phyloP scores from a whole-genome alignment of 2,797 vertebrate genomes.

The Acanthurus tractus region DNA sequence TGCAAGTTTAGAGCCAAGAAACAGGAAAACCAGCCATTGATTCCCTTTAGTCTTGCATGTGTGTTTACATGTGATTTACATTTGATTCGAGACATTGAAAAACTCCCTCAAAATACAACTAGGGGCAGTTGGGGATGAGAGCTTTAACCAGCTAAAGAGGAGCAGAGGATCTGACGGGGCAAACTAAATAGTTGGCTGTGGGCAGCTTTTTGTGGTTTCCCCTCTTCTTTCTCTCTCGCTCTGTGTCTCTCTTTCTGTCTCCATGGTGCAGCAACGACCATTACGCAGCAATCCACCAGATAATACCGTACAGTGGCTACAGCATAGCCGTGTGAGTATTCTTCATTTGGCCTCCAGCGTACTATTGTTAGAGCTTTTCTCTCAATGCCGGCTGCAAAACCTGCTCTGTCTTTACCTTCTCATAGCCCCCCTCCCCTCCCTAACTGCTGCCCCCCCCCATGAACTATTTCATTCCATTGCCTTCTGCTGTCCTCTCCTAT shows the following conservation, averaged over 20 bases:
- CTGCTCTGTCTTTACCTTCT: slow-evolving; percentile 33
- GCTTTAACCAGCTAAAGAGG: slow-evolving; percentile 54
- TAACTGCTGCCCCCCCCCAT: slow-evolving; percentile 17
- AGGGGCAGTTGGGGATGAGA: slow-evolving; percentile 19
- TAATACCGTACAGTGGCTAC: slow-evolving; percentile 43
- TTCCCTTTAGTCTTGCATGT: slow-evolving; percentile 42
- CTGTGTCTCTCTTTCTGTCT: slow-evolving; percentile 35
- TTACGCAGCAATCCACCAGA: slow-evolving; percentile 57
- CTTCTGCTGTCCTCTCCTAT: slow-evolving; percentile 39
- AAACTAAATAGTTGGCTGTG: slow-evolving; percentile 40
- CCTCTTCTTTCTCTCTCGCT: slow-evolving; percentile 5
- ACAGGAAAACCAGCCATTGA: slow-evolving; percentile 3
- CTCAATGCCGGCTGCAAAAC: slow-evolving; percentile 46
- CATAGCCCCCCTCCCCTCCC: not conserved
- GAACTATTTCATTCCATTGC: slow-evolving; percentile 52
- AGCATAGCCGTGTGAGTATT: slow-evolving; percentile 42
- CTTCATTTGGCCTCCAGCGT: slow-evolving; percentile 46
- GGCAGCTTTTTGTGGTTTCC: slow-evolving; percentile 38
- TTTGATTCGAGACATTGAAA: slow-evolving; percentile 34
- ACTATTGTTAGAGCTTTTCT: slow-evolving; percentile 50
- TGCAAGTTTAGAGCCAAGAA: slow-evolving; percentile 20
- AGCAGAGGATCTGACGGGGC: slow-evolving; percentile 67
- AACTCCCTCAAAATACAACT: slow-evolving; percentile 74
- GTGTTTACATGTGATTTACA: slow-evolving; percentile 68
- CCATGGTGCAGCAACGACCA: slow-evolving; percentile 50